Evolutionary conservation across 2,888 invertebrate species (phyloP), one percentile per base, ranked within the genome.

Genomic region (Siphonodentalium dalli): DNA sequence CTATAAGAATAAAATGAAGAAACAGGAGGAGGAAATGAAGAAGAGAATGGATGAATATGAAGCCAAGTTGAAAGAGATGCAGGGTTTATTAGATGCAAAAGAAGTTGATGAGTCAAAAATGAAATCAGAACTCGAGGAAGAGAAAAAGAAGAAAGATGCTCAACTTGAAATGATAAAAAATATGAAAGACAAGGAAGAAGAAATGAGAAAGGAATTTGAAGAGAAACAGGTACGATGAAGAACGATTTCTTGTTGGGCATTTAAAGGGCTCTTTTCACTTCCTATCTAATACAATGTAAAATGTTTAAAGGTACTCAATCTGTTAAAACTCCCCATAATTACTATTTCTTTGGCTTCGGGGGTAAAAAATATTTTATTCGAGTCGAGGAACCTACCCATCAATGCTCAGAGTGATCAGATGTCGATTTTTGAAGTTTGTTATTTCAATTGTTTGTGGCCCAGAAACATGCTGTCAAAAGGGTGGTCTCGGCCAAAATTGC

Each of bases 41-140:
- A 40, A 42, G 13, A 67, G 65, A 54, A 38, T 70, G 48, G 59
- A 65, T 24, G 69, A 69, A 48, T 61, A 65, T 50, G 65, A 70
- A 41, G 54, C 46, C 18, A 65, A 66, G 40, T 42, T 72, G 18
- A 54, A 52, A 34, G 63, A 64, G 41, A 68, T 71, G 68, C 65
- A 69, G 29, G 52, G 53, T 49, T 33, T 57, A 8, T 55, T 68
- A 7, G 46, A 66, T 51, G 65, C 65, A 44, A 67, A 69, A 47
- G 68, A 69, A 29, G 46, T 57, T 43, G 63, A 58, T 4, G 61
- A 71, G 33, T 48, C 55, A 23, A 62, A 57, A 34, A 63, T 68
- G 62, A 67, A 63, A 29, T 56, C 65, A 42, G 61, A 65, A 26
- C 45, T 69, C 20, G 59, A 68, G 29, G 63, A 65, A 44, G 71